Base-by-base conservation (phyloP, 2,888 invertebrate genomes). In the Hemistola chrysoprasaria region DNA sequence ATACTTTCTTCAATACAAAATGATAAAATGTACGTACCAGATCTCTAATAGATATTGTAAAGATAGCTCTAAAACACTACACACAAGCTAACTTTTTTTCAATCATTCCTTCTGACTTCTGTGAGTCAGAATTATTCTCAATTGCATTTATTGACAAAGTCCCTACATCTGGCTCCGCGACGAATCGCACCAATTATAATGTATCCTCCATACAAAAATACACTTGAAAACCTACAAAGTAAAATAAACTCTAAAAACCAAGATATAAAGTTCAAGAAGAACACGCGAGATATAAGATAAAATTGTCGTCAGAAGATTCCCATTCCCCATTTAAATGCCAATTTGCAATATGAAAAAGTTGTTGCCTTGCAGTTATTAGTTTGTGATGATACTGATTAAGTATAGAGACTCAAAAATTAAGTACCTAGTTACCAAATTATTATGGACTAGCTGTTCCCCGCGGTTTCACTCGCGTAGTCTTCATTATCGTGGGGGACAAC, bases 141-240 rank as follows among this genome's bases (percentile, higher is more conserved):
- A 72, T 72, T 65, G 66, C 67, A 65, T 76, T 72, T 77, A 78
- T 71, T 75, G 74, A 71, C 75, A 69, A 68, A 71, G 69, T 68
- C 56, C 62, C 63, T 56, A 61, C 75, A 71, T 71, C 74, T 73
- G 68, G 58, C 59, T 63, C 67, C 71, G n/a, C 66, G 59, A 58
- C 65, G 65, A 65, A 71, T 70, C 66, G 62, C 48, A 59, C 75
- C 78, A 77, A 78, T 78, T 78, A 78, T n/a, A n/a, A n/a, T 71
- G 70, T 66, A 58, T 59, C 62, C 44, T 16, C 34, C 39, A 44
- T 35, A 39, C 59, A 59, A 59, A 54, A n/a, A n/a, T n/a, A n/a
- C n/a, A 38, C 22, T 24, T 9, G 27, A 16, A 30, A 3, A 3
- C 21, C 20, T 7, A 11, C 43, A 45, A 34, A 29, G 37, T 8